Conservation (phyloP, 2,888 invertebrate genomes). For the Drosophila meridionalis region DNA sequence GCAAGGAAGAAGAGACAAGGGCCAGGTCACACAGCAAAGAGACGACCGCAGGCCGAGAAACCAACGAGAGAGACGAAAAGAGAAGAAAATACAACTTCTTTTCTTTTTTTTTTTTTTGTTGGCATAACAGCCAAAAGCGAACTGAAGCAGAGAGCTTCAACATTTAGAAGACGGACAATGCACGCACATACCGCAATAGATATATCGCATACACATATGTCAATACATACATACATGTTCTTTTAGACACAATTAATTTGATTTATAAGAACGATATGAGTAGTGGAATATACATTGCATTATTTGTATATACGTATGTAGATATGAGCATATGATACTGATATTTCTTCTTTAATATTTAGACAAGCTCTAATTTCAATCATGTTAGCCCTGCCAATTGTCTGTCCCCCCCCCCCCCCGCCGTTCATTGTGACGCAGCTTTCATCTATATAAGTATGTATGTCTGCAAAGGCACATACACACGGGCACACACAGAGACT, state of each 20-base stretch:
- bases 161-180: slow-evolving; percentile 71
- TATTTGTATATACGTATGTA: slow-evolving; percentile 3
- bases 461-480: slow-evolving; percentile 15
- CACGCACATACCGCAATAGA: slow-evolving; percentile 61
- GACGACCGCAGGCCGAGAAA: slow-evolving; percentile 47
- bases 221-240: background rate
- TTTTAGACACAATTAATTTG: slow-evolving; percentile 58
- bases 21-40: slow-evolving; percentile 43
- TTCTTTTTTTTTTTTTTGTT: slow-evolving; percentile 38
- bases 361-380: slow-evolving; percentile 38
- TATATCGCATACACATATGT: slow-evolving; percentile 23
- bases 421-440: slow-evolving; percentile 49
- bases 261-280: slow-evolving; percentile 60
- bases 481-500: background rate
- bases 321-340: background rate
- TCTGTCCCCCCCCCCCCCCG: slow-evolving; percentile 14
- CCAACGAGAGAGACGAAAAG: slow-evolving; percentile 40
- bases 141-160: slow-evolving; percentile 60
- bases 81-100: slow-evolving; percentile 70
- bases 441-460: slow-evolving; percentile 29
- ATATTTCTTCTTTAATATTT: background rate
- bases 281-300: slow-evolving; percentile 10
- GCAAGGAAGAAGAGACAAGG: slow-evolving; percentile 55
- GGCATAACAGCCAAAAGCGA: slow-evolving; percentile 63
- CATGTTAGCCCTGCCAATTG: slow-evolving; percentile 45